Conservation (phyloP, 2,113 vertebrate species). For the Callospermophilus lateralis region DNA sequence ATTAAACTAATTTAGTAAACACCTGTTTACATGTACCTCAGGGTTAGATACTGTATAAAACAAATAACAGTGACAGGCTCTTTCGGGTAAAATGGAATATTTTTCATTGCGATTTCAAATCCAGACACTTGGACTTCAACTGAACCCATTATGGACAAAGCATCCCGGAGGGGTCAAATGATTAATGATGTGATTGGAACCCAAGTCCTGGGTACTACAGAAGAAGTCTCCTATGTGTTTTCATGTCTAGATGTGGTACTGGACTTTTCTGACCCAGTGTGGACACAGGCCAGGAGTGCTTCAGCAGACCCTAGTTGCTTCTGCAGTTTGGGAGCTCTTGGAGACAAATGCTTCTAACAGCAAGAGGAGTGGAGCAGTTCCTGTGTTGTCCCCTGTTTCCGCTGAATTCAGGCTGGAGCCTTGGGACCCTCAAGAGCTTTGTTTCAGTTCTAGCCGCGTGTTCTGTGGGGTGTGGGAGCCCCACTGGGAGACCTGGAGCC, state of each 20-base stretch:
- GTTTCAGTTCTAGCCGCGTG: neutral
- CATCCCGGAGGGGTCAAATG: neutral
- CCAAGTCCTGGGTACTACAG: too few species aligned
- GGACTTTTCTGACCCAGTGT: neutral
- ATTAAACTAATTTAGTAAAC: constrained; percentile 77
- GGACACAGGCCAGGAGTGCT: neutral
- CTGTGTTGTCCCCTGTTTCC: neutral
- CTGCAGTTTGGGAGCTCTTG: neutral
- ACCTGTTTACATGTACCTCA: constrained; percentile 70
- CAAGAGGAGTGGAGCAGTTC: neutral
- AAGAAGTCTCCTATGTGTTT: neutral
- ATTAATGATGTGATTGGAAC: neutral
- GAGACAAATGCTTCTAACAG: neutral
- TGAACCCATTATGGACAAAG: neutral
- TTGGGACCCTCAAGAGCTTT: neutral
- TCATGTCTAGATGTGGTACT: neutral
- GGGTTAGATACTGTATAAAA: constrained; percentile 38
- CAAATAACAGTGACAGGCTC: constrained; percentile 48
- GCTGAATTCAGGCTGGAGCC: neutral
- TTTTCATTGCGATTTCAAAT: neutral
- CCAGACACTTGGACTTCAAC: rapidly evolving
- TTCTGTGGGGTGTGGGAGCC: neutral
- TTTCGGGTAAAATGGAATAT: neutral
- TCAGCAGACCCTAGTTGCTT: neutral
- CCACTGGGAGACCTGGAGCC: neutral